phyloP scores from a whole-genome alignment of 1,140 invertebrate genomes.

The Cyclina sinensis region DNA sequence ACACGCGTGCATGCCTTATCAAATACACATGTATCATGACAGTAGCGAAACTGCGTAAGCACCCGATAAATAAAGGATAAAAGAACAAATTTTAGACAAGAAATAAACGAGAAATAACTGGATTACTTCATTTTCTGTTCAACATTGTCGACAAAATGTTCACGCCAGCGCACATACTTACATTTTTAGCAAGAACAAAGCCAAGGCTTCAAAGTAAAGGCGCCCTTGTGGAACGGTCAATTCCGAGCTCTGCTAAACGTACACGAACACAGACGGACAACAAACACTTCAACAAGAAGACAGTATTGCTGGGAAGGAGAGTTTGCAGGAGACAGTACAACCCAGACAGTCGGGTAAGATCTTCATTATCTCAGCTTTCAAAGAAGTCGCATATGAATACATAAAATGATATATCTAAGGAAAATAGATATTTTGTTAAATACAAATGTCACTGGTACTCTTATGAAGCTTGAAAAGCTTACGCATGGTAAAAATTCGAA shows the following conservation, averaged over 20 bases:
- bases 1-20: not conserved
- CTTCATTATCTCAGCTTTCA: too few species aligned
- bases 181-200: conserved; percentile 28
- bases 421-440: too few species aligned
- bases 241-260: not conserved
- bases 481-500: too few species aligned
- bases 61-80: too few species aligned
- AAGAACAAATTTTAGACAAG: too few species aligned
- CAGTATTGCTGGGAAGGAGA: not conserved
- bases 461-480: too few species aligned
- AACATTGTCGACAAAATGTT: not conserved
- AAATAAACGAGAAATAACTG: too few species aligned
- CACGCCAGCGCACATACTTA: conserved; percentile 1
- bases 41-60: too few species aligned
- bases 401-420: too few species aligned
- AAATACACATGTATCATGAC: too few species aligned
- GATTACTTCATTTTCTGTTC: not conserved
- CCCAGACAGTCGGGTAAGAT: conserved; percentile 4
- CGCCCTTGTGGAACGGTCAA: not conserved
- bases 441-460: too few species aligned
- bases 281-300: not conserved
- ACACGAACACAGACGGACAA: not conserved
- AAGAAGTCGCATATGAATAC: too few species aligned
- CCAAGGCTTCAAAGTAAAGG: not conserved
- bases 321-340: not conserved